Conservation (phyloP, 2,797 vertebrate genomes). For the Micrastur ruficollis region DNA sequence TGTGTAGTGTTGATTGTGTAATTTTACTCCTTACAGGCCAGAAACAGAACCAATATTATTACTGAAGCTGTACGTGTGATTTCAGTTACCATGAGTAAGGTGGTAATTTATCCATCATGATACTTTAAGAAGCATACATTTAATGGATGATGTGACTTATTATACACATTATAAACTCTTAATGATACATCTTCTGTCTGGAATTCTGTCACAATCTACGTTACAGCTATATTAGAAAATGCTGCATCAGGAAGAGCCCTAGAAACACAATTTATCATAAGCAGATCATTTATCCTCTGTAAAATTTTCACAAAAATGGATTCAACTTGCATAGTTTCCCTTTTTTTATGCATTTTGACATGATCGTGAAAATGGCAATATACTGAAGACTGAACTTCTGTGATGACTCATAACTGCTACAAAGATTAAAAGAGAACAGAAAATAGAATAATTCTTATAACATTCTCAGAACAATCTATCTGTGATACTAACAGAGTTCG, state of each 20-base stretch:
- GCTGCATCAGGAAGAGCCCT: neutral
- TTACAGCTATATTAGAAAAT: constrained; percentile 9
- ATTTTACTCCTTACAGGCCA: neutral
- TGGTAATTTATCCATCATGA: neutral
- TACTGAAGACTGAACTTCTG: neutral
- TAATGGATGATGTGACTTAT: constrained; percentile 46
- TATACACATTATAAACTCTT: constrained; percentile 28
- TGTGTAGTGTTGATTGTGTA: neutral
- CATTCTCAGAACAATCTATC: neutral
- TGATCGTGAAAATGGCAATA: neutral
- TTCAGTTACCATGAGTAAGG: neutral
- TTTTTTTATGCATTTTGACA: neutral
- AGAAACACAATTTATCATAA: neutral
- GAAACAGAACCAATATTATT: neutral
- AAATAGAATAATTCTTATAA: constrained; percentile 14
- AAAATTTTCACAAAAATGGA: neutral
- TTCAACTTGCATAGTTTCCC: neutral
- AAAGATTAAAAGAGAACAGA: constrained; percentile 14
- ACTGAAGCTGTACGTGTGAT: neutral
- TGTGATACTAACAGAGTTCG: neutral
- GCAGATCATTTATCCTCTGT: neutral
- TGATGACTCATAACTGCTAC: constrained; percentile 30
- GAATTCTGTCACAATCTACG: neutral
- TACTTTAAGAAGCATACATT: constrained; percentile 18
- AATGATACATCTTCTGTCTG: neutral